Percentiles rank a stretch among this genome's conserved stretches.
Conservation (phyloP, 2,888 invertebrate genomes). For the Trypoxylon attenuatum region DNA sequence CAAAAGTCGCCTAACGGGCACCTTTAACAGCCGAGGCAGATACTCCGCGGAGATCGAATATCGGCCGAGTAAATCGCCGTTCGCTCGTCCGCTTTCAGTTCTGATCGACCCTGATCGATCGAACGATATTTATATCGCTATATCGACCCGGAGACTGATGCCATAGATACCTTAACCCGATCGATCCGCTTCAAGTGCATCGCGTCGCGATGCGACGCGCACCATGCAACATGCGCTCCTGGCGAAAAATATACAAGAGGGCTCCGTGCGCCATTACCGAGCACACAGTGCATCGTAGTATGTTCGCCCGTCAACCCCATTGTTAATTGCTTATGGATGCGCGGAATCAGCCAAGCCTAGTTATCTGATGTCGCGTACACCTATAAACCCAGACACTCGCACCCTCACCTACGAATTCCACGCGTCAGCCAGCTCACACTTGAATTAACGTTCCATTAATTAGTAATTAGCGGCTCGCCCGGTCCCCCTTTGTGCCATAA, state of each 20-base stretch:
- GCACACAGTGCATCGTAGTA: background rate
- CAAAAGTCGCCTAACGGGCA: slow-evolving; percentile 45
- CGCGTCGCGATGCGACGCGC: slow-evolving; percentile 13
- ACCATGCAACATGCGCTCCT: too few species aligned
- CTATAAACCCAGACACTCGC: background rate
- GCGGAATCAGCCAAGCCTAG: background rate
- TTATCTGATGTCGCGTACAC: too few species aligned
- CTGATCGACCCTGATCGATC: slow-evolving; percentile 42
- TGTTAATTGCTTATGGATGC: background rate
- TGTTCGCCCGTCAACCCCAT: background rate
- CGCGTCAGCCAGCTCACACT: background rate
- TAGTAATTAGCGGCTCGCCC: background rate
- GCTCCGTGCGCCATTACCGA: too few species aligned
- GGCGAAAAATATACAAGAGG: too few species aligned
- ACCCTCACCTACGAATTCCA: background rate
- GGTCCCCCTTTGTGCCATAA: too few species aligned
- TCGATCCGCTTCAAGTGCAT: slow-evolving; percentile 1
- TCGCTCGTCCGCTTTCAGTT: too few species aligned
- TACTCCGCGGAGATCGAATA: slow-evolving; percentile 37
- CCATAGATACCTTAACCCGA: background rate
- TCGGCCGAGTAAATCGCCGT: slow-evolving; percentile 29
- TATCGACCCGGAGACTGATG: slow-evolving; percentile 13
- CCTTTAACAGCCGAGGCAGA: slow-evolving; percentile 34
- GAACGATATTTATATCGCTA: slow-evolving; percentile 25
- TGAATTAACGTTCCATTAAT: slow-evolving; percentile 1